Base-by-base conservation (phyloP, 1,140 invertebrate species). In the Lepidotrigona ventralis region DNA sequence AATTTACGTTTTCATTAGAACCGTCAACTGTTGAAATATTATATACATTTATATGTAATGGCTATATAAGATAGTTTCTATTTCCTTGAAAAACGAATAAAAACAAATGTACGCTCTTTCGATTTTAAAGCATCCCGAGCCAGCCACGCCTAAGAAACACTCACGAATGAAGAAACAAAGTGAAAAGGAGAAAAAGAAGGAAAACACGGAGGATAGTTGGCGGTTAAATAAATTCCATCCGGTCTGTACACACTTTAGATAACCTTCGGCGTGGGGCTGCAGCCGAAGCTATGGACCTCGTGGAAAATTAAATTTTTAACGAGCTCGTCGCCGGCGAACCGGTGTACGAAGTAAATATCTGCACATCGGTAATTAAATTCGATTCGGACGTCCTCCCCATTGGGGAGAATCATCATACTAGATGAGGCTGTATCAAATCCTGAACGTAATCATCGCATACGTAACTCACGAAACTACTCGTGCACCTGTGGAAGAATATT, bases 281-380 rank as follows among this genome's bases (percentile, higher is more conserved):
- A 60, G 23, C 23, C 58, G 23, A 60, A 9, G 58, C 58, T 68
- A 11, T 39, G 33, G 54, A 58, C 66, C 64, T 71, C 69, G 79
- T 82, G 66, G 79, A 89, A 86, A 81, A 90, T 85, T 84, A 91
- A 92, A 91, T 92, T 92, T 92, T 92, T 91, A 92, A 91, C 88
- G 90, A 92, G 91, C 91, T 88, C 84, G 84, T 73, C 87, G 68
- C 78, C 58, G 79, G 56, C 83, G 68, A 72, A 79, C 79, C 60
- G 69, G 74, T 82, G 86, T 79, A 81, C 84, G 81, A 73, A 86
- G 90, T 92, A 92, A 92, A 92, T 91, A 92, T 91, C 91, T 90
- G 91, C 89, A 86, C 88, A 91, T 91, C 89, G 87, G 90, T 92
- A 92, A 92, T 92, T 92, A 92, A 91, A 92, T 92, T 91, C 89